Percentiles rank a stretch among this genome's conserved stretches.
Evolutionary conservation across 2,113 vertebrate genomes (phyloP).

Genomic region (Neotoma lepida): DNA sequence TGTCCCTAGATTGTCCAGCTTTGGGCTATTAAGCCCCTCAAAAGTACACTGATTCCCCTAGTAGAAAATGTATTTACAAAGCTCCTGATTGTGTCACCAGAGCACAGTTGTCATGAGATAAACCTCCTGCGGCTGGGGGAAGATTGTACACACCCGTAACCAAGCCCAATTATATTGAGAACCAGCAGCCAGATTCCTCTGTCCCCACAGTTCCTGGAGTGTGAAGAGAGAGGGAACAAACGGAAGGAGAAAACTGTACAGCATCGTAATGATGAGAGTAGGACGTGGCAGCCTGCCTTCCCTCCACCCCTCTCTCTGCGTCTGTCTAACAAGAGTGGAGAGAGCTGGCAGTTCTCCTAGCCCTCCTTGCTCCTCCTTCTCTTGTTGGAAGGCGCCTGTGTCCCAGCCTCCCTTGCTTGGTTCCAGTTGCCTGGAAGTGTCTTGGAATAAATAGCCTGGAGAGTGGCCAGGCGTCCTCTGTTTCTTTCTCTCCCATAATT

Average conservation of each 20-base stretch:
- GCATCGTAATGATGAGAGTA: not conserved
- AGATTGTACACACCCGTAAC: not conserved
- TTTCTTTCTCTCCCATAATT: slow-evolving; percentile 45
- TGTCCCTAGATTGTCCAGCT: not conserved
- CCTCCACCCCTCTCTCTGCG: accelerated
- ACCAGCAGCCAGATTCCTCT: not conserved
- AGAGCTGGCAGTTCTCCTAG: accelerated
- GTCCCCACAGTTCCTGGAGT: not conserved
- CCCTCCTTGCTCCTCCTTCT: accelerated
- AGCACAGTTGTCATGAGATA: not conserved
- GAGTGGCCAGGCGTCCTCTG: not conserved
- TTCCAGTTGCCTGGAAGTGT: not conserved
- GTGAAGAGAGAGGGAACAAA: slow-evolving; percentile 5
- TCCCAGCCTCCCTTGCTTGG: not conserved
- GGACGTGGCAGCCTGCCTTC: not conserved
- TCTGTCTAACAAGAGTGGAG: not conserved
- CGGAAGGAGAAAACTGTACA: not conserved
- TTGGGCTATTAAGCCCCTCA: not conserved
- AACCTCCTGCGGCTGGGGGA: not conserved
- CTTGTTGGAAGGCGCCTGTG: not conserved
- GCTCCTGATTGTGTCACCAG: not conserved
- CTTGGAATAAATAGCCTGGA: slow-evolving; percentile 22
- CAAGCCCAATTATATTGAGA: slow-evolving; percentile 50
- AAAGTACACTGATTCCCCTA: not conserved
- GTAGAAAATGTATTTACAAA: not conserved